These are phyloP conservation scores for Apamea monoglypha DNA, from an alignment of 2,888 invertebrate species.

Conservation along the genomic window DNA sequence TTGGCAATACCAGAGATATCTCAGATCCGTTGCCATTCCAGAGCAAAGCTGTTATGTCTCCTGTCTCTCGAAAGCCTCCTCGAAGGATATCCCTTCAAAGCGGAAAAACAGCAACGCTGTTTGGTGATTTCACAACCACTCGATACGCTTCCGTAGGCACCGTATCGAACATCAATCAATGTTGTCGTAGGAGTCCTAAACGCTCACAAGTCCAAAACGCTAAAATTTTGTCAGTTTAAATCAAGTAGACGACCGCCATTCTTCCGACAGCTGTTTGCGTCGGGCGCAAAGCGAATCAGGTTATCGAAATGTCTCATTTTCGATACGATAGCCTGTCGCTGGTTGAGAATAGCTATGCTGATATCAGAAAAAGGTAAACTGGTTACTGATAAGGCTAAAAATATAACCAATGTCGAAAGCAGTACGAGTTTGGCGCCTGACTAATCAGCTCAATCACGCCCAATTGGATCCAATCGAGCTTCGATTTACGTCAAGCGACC, in stretches of 20 bases:
- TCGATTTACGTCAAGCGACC: slow-evolving; percentile 70
- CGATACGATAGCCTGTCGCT: not conserved
- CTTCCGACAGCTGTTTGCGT: not conserved
- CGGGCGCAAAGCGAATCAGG: not conserved
- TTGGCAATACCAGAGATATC: not conserved
- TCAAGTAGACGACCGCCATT: not conserved
- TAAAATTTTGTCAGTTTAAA: not conserved
- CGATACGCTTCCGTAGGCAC: not conserved
- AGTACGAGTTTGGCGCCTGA: slow-evolving; percentile 63
- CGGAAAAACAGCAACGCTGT: not conserved
- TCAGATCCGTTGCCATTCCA: not conserved
- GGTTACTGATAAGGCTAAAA: slow-evolving; percentile 49
- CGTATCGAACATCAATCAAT: not conserved
- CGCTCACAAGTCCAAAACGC: not conserved
- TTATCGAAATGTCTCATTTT: not conserved
- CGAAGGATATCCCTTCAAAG: not conserved
- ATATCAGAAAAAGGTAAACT: slow-evolving; percentile 32
- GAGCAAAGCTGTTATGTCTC: not conserved
- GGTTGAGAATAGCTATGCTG: not conserved
- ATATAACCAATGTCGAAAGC: slow-evolving; percentile 55
- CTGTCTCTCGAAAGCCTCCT: not conserved
- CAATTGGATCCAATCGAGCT: slow-evolving; percentile 75
- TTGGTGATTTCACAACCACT: not conserved
- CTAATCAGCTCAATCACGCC: slow-evolving; percentile 66
- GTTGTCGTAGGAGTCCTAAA: not conserved